Conservation (phyloP, 2,113 vertebrate genomes). For the Ochotona curzoniae region DNA sequence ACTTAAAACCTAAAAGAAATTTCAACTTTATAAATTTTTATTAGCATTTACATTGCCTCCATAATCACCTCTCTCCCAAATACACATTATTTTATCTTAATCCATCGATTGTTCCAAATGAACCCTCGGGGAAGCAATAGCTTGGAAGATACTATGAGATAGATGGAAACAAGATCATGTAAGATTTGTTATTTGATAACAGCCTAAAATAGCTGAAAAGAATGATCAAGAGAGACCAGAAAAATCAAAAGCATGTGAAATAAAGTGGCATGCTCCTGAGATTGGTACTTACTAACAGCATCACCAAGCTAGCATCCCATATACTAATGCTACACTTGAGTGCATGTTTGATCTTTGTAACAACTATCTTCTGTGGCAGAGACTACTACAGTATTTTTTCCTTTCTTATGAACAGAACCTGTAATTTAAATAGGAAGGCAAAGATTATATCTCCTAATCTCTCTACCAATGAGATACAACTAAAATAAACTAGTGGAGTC, state of each 20-base stretch:
- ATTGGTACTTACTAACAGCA: neutral
- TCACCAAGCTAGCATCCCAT: neutral
- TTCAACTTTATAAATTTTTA: neutral
- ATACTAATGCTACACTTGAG: neutral
- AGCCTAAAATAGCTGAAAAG: neutral
- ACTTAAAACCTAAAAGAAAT: conserved; percentile 11
- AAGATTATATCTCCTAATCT: neutral
- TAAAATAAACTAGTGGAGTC: neutral
- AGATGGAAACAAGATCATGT: neutral
- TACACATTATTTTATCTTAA: neutral
- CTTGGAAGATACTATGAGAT: neutral
- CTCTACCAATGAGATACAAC: neutral
- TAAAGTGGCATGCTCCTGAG: neutral
- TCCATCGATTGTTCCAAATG: neutral
- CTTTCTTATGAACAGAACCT: neutral
- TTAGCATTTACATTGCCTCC: neutral
- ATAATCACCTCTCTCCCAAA: neutral
- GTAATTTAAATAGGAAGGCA: neutral
- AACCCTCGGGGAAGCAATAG: neutral
- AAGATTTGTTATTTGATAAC: neutral
- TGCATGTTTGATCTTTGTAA: neutral
- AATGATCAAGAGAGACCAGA: neutral
- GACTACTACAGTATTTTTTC: neutral
- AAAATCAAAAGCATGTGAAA: neutral
- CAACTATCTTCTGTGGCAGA: neutral